Evolutionary conservation across 1,140 invertebrate species (phyloP), one percentile per base, ranked within the genome.

Genomic region (Hycleus cichorii): DNA sequence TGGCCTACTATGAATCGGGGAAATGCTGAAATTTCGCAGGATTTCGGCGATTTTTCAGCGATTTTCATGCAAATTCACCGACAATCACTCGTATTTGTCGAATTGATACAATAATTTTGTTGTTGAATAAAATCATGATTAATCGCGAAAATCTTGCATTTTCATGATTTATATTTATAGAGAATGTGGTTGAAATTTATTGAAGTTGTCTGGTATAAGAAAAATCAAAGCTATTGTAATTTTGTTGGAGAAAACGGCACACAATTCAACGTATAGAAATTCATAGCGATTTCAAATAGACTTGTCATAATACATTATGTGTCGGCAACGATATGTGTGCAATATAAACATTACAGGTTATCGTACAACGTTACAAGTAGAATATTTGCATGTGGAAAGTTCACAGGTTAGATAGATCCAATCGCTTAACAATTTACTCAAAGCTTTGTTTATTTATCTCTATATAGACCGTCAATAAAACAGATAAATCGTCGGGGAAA

Each of bases 351-450:
- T 68, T 64, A 62, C 66, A 62, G 55, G 62, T 67, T 66, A 68
- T 62, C 62, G 64, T 56, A 57, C 58, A 43, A 48, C 60, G 57
- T 66, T 62, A 63, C 61, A 66, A 68, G 63, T 66, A 56, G 64
- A 51, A 60, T 63, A 66, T 66, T 68, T 68, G 64, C 66, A 64
- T 68, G 62, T 60, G 57, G 58, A 68, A 68, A 68, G 66, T 66
- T 68, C 66, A 64, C 58, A 60, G 64, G 62, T 66, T 64, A 66
- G 59, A 63, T 68, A 39, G 11, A 42, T 42, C 40, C 9, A 42
- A 42, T 42, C 40, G 11, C 40, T n/a, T 42, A 42, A 42, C 40
- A 42, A 4, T 42, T n/a, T 42, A 7, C 10, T 9, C 11, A 42
- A 42, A 6, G 4, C 7, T 32, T 32, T 32, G 10, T 42, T 42